Conservation (phyloP, 2,888 invertebrate genomes). For the Cylindroiulus punctatus region DNA sequence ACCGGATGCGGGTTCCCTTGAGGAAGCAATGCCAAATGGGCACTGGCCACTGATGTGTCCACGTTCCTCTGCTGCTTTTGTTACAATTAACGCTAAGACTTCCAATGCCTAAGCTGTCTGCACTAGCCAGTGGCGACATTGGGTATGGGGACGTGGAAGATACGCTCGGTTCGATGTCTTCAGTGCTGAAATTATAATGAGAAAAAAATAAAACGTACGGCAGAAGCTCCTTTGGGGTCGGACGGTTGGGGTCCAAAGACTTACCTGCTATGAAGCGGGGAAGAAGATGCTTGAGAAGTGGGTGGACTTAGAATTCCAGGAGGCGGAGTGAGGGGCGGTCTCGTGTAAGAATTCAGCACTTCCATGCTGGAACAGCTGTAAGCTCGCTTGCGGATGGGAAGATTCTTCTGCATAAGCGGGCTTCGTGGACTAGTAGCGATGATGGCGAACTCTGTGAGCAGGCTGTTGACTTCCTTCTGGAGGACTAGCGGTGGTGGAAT, state of each 20-base stretch:
- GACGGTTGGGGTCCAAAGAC: conserved; percentile 61
- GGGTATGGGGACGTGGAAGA: conserved; percentile 10
- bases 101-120: not conserved
- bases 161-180: conserved; percentile 46
- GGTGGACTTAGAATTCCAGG: conserved; percentile 63
- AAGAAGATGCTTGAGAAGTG: conserved; percentile 63
- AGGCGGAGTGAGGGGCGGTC: conserved; percentile 60
- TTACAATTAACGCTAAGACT: conserved; percentile 59
- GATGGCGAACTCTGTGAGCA: conserved; percentile 64
- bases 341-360: conserved; percentile 58
- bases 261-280: conserved; percentile 63
- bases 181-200: conserved; percentile 37
- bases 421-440: conserved; percentile 61
- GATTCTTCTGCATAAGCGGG: conserved; percentile 61
- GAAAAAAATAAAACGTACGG: not conserved
- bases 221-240: too few species aligned
- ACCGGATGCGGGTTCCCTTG: conserved; percentile 58
- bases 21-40: conserved; percentile 67
- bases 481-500: conserved; percentile 63
- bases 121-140: not conserved
- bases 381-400: conserved; percentile 61
- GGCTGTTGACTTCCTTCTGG: conserved; percentile 52
- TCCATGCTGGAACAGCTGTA: conserved; percentile 57
- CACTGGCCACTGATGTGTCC: conserved; percentile 62
- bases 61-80: not conserved